Evolutionary conservation across 2,888 invertebrate genomes (phyloP), one percentile per base, ranked within the genome.

Genomic region (Eupithecia pulchellata): DNA sequence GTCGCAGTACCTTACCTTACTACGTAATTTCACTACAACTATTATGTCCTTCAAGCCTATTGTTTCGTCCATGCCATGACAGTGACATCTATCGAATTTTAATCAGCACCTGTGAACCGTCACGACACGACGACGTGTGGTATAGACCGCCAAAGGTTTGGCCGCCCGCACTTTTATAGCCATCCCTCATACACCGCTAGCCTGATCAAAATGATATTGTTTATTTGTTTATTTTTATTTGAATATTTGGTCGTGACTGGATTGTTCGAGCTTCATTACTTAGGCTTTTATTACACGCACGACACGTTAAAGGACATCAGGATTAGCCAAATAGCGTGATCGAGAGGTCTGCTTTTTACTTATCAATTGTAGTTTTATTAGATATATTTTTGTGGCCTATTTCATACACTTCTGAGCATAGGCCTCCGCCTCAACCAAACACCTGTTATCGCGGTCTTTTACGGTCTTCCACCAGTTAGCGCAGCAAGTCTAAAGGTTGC

Each of bases 121-220:
- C 30, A 55, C 64, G 68, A 61, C 58, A 57, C 64, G 71, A n/a
- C n/a, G n/a, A n/a, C 64, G 76, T 75, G 75, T 76, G 77, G 75
- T 66, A 66, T 60, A 29, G 39, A 61, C 73, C 77, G 73, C 78
- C 83, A 83, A 84, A 82, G 70, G 74, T 75, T 78, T 78, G 84
- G 77, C 77, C 77, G 66, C 69, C 68, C 34, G 30, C 11, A 30
- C 58, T 29, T 60, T 60, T 60, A 60, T 60, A 30, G 58, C 58
- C 32, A 52, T 25, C 25, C 52, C 1, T 52, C 11, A 11, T 57
- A 42, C 36, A 63, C 11, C 63, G 62, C 47, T 64, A 36, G 47
- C 61, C 25, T 52, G 60, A 66, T 66, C 66, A 66, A 60, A 66
- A 66, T 66, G 60, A 60, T 66, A 60, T 47, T 60, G 36, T 32